Conservation (phyloP, 2,888 invertebrate genomes). For the Fissipunctia ypsillon region DNA sequence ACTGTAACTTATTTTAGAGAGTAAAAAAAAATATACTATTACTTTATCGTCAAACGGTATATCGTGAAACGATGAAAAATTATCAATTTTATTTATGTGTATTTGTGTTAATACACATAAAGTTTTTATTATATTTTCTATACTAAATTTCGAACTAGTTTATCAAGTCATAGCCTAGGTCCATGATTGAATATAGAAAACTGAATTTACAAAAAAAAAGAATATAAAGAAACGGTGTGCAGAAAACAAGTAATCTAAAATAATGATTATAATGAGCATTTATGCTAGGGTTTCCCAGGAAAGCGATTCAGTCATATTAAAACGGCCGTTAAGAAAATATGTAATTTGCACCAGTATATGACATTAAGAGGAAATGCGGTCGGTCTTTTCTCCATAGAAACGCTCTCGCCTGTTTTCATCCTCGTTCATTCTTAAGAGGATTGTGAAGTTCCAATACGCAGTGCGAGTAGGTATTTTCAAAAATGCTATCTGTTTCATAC, state of each 20-base stretch:
- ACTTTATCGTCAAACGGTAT: background rate
- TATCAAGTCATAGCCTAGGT: too few species aligned
- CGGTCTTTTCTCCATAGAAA: too few species aligned
- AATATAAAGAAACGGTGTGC: background rate
- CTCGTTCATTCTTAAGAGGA: too few species aligned
- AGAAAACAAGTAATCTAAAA: background rate
- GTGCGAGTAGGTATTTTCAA: too few species aligned
- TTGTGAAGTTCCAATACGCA: too few species aligned
- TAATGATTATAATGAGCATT: background rate
- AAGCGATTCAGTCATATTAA: background rate
- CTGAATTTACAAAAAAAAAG: background rate
- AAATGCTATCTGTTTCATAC: too few species aligned
- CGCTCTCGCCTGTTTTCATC: too few species aligned
- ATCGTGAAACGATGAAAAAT: constrained; percentile 43
- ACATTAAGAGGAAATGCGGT: too few species aligned
- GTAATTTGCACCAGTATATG: too few species aligned
- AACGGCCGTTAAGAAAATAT: background rate
- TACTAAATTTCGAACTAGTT: background rate
- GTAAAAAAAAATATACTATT: background rate
- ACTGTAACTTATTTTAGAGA: constrained; percentile 42
- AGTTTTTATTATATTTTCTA: background rate
- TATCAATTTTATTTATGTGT: background rate
- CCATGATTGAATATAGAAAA: background rate
- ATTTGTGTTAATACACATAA: background rate
- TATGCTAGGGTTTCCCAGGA: too few species aligned